These are phyloP conservation scores for Chloroceryle aenea DNA, from an alignment of 2,113 vertebrate species.

Conservation along the genomic window DNA sequence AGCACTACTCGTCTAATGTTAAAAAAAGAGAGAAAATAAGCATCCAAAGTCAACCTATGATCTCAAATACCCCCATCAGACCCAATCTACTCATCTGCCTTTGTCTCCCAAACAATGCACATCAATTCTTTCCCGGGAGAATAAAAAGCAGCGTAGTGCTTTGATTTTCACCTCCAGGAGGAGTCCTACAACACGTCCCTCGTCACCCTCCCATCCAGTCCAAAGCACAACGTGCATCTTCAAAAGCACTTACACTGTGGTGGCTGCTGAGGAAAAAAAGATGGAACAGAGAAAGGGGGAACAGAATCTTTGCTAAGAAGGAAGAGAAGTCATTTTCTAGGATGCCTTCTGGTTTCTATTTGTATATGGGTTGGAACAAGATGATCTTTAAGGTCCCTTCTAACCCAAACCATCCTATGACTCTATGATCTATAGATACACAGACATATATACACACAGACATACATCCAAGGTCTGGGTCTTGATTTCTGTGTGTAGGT, in stretches of 20 bases:
- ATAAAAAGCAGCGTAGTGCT: not conserved
- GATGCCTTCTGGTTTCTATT: not conserved
- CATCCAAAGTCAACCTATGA: not conserved
- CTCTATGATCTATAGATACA: too few species aligned
- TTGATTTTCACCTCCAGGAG: not conserved
- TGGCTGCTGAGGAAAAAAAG: not conserved
- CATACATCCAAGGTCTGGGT: too few species aligned
- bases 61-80: not conserved
- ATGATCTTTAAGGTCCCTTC: too few species aligned
- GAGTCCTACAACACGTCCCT: not conserved
- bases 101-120: not conserved
- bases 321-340: not conserved
- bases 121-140: not conserved
- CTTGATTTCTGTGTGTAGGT: not conserved
- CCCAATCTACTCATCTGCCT: not conserved
- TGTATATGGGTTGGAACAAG: not conserved
- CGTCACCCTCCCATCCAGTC: not conserved
- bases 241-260: rapidly evolving
- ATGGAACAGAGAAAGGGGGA: not conserved
- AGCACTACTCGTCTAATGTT: too few species aligned
- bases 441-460: not conserved
- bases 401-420: too few species aligned
- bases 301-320: not conserved
- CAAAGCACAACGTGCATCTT: not conserved
- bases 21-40: not conserved